Evolutionary conservation across 2,113 vertebrate genomes (phyloP).

Genomic region (Zosterops pallidus): DNA sequence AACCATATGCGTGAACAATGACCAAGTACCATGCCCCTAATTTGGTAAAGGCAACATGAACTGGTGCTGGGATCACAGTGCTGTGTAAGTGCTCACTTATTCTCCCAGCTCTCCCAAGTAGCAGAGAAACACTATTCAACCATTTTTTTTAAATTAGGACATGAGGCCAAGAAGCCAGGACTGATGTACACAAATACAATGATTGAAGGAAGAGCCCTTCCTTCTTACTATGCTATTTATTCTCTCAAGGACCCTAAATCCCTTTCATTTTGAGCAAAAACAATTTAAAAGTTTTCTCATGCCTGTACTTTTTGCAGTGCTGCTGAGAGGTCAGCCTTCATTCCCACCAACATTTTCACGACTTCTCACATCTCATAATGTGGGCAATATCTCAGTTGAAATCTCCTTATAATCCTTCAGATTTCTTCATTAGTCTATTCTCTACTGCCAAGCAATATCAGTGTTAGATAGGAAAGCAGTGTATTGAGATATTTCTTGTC

Average conservation of each 20-base stretch:
- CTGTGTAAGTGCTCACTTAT: background rate
- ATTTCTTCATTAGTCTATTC: background rate
- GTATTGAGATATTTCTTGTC: background rate
- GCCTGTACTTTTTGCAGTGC: background rate
- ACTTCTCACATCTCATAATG: background rate
- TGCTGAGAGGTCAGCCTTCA: background rate
- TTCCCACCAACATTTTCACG: background rate
- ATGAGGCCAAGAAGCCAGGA: background rate
- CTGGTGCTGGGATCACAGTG: background rate
- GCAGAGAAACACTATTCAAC: background rate
- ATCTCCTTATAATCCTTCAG: background rate
- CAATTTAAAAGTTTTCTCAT: background rate
- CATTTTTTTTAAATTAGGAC: background rate
- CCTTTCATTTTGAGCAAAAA: background rate
- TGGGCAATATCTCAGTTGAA: background rate
- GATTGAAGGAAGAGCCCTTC: background rate
- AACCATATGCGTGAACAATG: background rate
- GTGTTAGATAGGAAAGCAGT: background rate
- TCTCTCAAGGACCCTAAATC: background rate
- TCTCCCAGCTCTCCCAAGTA: background rate
- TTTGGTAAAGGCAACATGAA: fast-evolving
- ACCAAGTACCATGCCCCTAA: background rate
- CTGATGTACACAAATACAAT: background rate
- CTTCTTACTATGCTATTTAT: background rate
- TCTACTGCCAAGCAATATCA: background rate